phyloP scores from a whole-genome alignment of 2,797 vertebrate genomes.

The Setipinna tenuifilis region DNA sequence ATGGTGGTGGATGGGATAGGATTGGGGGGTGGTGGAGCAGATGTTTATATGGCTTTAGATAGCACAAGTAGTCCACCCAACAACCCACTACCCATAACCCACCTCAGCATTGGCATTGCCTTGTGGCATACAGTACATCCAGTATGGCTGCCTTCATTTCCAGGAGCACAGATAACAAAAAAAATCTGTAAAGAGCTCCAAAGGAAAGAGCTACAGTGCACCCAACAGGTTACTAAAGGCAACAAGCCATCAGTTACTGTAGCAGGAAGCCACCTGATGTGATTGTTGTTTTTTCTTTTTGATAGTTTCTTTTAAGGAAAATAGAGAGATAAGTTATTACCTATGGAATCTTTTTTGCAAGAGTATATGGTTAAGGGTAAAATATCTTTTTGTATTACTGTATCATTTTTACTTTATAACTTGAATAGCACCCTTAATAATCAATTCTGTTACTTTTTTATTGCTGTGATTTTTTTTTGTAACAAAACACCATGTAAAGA shows the following conservation, averaged over 20 bases:
- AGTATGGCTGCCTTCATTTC: not conserved
- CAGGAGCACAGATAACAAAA: not conserved
- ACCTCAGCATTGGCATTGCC: not conserved
- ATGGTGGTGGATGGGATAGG: no score
- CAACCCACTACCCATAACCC: not conserved
- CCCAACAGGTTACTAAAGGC: not conserved
- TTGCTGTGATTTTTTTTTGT: not conserved
- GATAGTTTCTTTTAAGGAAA: not conserved
- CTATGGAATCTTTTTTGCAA: not conserved
- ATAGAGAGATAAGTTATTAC: not conserved
- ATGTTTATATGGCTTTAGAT: not conserved
- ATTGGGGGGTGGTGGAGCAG: no score
- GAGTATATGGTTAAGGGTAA: not conserved
- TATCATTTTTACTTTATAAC: not conserved
- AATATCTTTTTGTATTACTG: not conserved
- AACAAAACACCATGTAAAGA: not conserved
- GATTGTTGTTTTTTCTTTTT: not conserved
- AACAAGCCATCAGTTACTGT: not conserved
- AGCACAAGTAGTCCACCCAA: not conserved
- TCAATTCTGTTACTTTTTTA: not conserved
- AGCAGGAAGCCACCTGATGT: not conserved
- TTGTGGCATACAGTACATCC: not conserved
- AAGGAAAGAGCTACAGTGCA: not conserved
- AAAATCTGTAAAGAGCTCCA: not conserved
- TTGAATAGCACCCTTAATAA: not conserved